Conservation (phyloP, 2,113 vertebrate genomes). For the Hydrolagus affinis region DNA sequence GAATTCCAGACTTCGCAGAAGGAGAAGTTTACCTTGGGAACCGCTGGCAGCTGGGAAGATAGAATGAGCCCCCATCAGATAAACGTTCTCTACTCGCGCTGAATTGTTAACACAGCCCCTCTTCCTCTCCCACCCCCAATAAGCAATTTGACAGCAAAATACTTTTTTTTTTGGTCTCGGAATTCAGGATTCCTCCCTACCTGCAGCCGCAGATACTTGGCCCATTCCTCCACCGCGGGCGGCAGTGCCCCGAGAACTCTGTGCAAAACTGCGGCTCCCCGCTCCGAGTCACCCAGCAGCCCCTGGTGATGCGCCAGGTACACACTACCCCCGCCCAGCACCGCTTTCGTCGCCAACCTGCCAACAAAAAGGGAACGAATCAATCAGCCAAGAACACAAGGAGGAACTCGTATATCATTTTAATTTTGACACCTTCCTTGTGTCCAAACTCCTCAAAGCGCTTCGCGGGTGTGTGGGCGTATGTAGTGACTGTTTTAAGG, state of each 20-base stretch:
- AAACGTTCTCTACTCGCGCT: too few species aligned
- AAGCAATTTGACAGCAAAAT: too few species aligned
- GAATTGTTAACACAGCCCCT: too few species aligned
- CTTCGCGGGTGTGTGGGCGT: too few species aligned
- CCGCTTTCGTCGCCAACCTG: constrained; percentile 75
- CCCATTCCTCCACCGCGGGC: constrained; percentile 72
- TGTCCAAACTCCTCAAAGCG: too few species aligned
- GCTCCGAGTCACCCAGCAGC: constrained; percentile 62
- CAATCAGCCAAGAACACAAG: neutral
- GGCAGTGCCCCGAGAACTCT: constrained; percentile 67
- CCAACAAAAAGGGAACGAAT: constrained; percentile 7
- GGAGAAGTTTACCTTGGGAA: neutral
- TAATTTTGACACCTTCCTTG: too few species aligned
- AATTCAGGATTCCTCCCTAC: constrained; percentile 46
- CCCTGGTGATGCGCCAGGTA: constrained; percentile 75
- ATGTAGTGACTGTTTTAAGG: too few species aligned
- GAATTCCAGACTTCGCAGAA: neutral
- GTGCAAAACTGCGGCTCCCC: constrained; percentile 65
- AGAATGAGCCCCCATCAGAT: neutral
- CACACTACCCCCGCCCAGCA: constrained; percentile 74
- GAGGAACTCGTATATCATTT: too few species aligned
- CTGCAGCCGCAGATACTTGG: constrained; percentile 74
- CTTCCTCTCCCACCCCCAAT: too few species aligned
- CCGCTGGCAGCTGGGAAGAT: neutral
- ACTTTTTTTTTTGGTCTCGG: too few species aligned